Evolutionary conservation across 2,888 invertebrate species (phyloP), one percentile per base, ranked within the genome.

Genomic region (Heteropelma amictum): DNA sequence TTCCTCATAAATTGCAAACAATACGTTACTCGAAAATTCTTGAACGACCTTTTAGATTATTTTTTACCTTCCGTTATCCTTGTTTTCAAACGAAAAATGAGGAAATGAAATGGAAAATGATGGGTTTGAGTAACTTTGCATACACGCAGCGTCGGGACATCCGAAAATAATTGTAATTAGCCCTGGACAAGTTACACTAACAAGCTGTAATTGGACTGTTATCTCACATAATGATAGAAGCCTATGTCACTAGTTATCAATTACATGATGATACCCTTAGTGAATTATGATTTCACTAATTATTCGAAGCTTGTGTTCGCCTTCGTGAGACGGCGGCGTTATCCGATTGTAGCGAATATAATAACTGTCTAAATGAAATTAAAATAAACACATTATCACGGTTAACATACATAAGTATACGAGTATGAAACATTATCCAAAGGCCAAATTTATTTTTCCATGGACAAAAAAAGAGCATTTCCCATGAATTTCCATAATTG

Each of bases 181-280:
- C 14, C 19, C n/a, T 8, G 26, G 10, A 49, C 63, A 35, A 35
- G 63, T 49, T 30, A 33, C 35, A 49, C 63, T 63, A 49, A 63
- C 63, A 30, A 63, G 49, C 49, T 23, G 3, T 26, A 35, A 38
- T 63, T 49, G 49, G 26, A 35, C 63, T 26, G 26, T 23, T 47
- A 14, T 47, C 14, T 33, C 35, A 2, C 23, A 21, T 14, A 30
- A 7, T 10, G 12, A 33, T 61, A 21, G 47, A 12, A 61, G 47
- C 33, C 47, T 33, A 61, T 47, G 47, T 12, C 63, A 21, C 35
- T 49, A 63, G 35, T 63, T 49, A 63, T 63, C 63, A 49, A 63
- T 63, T 63, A 49, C 14, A 45, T 14, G 17, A 17, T 35, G 17
- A 63, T 49, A 26, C 26, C 14, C 28, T 10, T 14, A 19, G 35